Evolutionary conservation across 2,113 vertebrate species (phyloP).

Genomic region (Dicaeum eximium): DNA sequence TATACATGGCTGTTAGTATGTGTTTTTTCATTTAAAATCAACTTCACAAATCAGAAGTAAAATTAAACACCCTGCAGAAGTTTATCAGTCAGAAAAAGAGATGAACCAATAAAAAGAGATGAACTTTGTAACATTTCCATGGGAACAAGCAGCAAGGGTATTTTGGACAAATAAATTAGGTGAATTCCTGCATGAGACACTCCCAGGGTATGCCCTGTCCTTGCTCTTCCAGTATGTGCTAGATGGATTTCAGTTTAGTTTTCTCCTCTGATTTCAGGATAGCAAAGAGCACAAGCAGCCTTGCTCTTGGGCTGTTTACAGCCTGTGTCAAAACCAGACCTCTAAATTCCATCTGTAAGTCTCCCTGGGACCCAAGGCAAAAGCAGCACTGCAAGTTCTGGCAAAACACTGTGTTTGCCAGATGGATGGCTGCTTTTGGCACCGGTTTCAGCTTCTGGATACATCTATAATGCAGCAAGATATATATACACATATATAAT

Average conservation of each 20-base stretch:
- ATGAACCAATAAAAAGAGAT: background rate
- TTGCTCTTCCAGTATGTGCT: background rate
- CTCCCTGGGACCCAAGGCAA: background rate
- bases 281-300: background rate
- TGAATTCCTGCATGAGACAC: background rate
- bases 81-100: background rate
- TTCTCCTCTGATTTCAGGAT: background rate
- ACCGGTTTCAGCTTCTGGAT: conserved; percentile 27
- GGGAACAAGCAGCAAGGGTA: background rate
- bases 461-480: background rate
- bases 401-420: background rate
- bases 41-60: background rate
- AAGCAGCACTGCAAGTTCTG: background rate
- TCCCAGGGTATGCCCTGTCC: background rate
- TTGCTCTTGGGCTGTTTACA: background rate
- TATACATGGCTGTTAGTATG: background rate
- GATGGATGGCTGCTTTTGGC: conserved; percentile 22
- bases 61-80: background rate
- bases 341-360: background rate
- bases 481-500: background rate
- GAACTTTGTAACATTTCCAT: background rate
- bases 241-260: background rate
- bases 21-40: background rate
- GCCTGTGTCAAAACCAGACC: background rate
- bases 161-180: background rate